Evolutionary conservation across 2,888 invertebrate species (phyloP).

Genomic region (Acrocyrtus sp.): DNA sequence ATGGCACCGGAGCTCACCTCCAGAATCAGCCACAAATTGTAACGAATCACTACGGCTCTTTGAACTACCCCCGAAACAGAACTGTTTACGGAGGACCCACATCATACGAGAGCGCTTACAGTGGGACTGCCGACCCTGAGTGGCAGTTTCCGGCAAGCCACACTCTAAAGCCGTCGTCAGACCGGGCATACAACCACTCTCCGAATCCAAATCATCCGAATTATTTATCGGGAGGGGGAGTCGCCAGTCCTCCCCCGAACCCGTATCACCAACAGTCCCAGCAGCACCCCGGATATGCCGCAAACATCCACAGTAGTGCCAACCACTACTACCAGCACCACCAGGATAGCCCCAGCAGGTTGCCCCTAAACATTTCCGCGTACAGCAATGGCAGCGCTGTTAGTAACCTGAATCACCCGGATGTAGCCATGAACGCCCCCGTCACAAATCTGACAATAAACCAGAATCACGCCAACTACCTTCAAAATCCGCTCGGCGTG

Average conservation of each 20-base stretch:
- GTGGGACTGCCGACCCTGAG: slow-evolving; percentile 16
- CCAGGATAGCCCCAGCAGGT: slow-evolving; percentile 37
- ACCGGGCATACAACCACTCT: slow-evolving; percentile 9
- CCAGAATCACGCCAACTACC: slow-evolving; percentile 48
- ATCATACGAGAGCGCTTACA: slow-evolving; percentile 17
- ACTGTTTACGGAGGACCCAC: slow-evolving; percentile 22
- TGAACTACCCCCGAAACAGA: slow-evolving; percentile 30
- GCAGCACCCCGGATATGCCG: slow-evolving; percentile 23
- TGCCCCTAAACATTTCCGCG: slow-evolving; percentile 35
- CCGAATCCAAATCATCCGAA: slow-evolving; percentile 16
- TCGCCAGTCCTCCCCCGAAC: slow-evolving; percentile 10
- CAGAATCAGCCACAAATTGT: slow-evolving; percentile 54
- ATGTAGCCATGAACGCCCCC: slow-evolving; percentile 32
- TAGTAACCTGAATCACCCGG: slow-evolving; percentile 26
- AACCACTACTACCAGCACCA: slow-evolving; percentile 39
- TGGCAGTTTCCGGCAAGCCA: slow-evolving; percentile 36
- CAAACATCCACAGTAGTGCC: slow-evolving; percentile 29
- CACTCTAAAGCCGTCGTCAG: slow-evolving; percentile 20
- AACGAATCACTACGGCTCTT: slow-evolving; percentile 50
- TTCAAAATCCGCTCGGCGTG: slow-evolving; percentile 1
- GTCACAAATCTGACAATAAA: slow-evolving; percentile 50
- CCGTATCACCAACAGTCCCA: slow-evolving; percentile 28
- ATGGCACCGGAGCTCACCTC: slow-evolving; percentile 32
- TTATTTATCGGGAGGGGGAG: slow-evolving; percentile 20
- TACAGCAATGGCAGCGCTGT: slow-evolving; percentile 26